phyloP scores from a whole-genome alignment of 2,113 vertebrate genomes.

The Passer domesticus region DNA sequence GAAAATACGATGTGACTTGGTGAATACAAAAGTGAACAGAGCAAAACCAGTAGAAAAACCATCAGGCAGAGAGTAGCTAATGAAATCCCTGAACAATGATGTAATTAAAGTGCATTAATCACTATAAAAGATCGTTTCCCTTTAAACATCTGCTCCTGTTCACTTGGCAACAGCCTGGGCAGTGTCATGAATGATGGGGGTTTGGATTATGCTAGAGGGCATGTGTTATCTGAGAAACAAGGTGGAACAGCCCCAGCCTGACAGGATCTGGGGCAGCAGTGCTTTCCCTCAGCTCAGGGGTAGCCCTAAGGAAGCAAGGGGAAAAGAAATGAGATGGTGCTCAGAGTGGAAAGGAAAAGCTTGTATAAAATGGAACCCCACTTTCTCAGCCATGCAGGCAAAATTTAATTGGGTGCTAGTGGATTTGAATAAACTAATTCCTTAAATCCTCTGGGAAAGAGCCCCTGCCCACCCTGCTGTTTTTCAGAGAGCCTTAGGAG shows the following conservation, averaged over 20 bases:
- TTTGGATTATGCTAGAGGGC: slow-evolving; percentile 36
- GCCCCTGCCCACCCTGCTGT: not conserved
- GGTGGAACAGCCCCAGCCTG: not conserved
- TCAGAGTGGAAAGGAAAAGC: not conserved
- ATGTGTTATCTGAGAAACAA: slow-evolving; percentile 31
- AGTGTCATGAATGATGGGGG: slow-evolving; percentile 15
- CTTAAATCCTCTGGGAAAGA: not conserved
- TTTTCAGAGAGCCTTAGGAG: not conserved
- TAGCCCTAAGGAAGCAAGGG: not conserved
- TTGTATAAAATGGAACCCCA: not conserved
- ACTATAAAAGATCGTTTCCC: slow-evolving; percentile 52
- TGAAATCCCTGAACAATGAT: slow-evolving; percentile 39
- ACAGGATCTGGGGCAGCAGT: not conserved
- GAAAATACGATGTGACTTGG: not conserved
- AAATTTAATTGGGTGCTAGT: not conserved
- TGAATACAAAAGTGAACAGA: not conserved
- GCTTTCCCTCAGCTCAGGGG: not conserved
- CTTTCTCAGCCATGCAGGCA: not conserved
- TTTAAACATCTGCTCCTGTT: slow-evolving; percentile 69
- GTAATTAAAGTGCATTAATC: slow-evolving; percentile 63
- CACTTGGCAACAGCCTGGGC: slow-evolving; percentile 46
- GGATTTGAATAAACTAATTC: not conserved
- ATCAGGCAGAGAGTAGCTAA: slow-evolving; percentile 7
- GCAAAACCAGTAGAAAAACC: slow-evolving; percentile 9
- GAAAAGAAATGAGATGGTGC: not conserved